Conservation (phyloP, 2,888 invertebrate species). For the Himalopsyche kuldschensis region DNA sequence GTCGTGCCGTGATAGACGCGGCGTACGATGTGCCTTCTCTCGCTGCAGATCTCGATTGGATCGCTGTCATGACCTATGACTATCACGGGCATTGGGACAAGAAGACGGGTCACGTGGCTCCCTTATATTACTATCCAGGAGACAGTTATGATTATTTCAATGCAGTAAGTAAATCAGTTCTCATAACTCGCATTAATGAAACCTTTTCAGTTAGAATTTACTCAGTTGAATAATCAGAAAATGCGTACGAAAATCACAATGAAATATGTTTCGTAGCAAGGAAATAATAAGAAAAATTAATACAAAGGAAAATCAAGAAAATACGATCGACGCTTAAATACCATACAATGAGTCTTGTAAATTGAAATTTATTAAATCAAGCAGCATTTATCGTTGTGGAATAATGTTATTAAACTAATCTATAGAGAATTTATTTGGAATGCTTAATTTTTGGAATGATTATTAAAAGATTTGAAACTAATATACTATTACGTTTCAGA, state of each 20-base stretch:
- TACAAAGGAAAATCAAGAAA: too few species aligned
- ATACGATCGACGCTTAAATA: too few species aligned
- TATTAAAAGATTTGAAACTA: neutral
- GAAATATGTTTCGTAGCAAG: too few species aligned
- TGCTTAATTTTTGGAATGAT: neutral
- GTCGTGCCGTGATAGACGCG: conserved; percentile 69
- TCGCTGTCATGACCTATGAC: conserved; percentile 81
- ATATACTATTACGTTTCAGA: conserved; percentile 48
- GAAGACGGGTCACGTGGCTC: conserved; percentile 75
- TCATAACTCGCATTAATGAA: neutral
- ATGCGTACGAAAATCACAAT: too few species aligned
- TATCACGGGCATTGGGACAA: conserved; percentile 77
- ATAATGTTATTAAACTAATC: too few species aligned
- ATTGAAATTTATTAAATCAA: too few species aligned
- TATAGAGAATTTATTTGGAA: too few species aligned
- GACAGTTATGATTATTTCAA: conserved; percentile 69
- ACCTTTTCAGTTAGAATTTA: neutral
- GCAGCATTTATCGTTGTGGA: too few species aligned
- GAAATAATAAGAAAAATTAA: too few species aligned
- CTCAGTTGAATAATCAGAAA: too few species aligned
- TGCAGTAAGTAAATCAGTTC: conserved; percentile 57
- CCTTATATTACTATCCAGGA: conserved; percentile 67
- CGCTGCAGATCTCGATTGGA: conserved; percentile 73
- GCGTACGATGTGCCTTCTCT: conserved; percentile 73
- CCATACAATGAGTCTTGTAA: too few species aligned